phyloP scores from a whole-genome alignment of 2,888 invertebrate species.

The Nephrotoma guestfalica region DNA sequence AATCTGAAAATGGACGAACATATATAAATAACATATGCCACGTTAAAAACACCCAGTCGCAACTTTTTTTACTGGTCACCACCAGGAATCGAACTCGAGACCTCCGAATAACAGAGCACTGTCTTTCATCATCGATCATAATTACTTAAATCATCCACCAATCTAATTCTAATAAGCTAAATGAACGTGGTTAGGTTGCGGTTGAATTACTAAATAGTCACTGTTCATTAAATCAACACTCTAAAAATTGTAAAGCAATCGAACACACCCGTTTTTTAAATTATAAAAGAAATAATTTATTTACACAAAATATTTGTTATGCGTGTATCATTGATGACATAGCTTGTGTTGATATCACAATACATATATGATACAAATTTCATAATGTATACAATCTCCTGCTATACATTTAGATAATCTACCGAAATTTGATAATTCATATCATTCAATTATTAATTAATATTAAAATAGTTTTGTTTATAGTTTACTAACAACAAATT shows the following conservation, averaged over 20 bases:
- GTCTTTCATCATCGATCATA: too few species aligned
- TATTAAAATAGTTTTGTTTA: neutral
- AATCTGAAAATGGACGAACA: too few species aligned
- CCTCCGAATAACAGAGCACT: too few species aligned
- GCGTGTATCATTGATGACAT: neutral
- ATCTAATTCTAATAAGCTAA: too few species aligned
- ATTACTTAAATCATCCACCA: too few species aligned
- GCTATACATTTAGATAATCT: neutral
- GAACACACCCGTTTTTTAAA: neutral
- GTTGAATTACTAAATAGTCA: too few species aligned
- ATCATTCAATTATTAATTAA: neutral
- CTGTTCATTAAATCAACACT: neutral
- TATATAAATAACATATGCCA: too few species aligned
- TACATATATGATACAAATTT: neutral
- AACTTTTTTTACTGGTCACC: too few species aligned
- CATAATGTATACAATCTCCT: neutral
- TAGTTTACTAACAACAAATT: neutral
- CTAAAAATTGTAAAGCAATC: neutral
- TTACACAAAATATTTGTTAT: neutral
- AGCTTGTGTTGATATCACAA: neutral
- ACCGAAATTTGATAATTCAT: neutral
- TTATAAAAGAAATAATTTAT: neutral
- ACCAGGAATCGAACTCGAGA: too few species aligned
- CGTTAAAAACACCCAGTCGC: too few species aligned
- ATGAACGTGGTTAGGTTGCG: too few species aligned